These are phyloP conservation scores for Acanthis flammea DNA, from an alignment of 2,797 vertebrate genomes.

Conservation along the genomic window DNA sequence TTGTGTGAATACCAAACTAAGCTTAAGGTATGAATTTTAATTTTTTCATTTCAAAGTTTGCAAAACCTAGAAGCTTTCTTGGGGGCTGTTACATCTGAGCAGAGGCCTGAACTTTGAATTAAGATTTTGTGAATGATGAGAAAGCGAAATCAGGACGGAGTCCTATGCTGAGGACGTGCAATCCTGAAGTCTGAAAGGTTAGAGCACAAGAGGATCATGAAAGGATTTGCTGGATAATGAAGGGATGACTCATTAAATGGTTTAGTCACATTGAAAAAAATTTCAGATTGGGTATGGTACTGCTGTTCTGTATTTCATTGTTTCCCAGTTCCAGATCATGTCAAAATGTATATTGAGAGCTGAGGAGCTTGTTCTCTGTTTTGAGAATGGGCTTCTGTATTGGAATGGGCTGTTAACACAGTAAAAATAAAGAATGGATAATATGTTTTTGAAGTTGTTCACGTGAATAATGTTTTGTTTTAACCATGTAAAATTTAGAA, in stretches of 20 bases:
- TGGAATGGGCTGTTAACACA: background rate
- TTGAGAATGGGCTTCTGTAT: background rate
- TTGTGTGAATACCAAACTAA: background rate
- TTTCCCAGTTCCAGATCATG: background rate
- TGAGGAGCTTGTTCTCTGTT: background rate
- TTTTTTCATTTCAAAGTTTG: background rate
- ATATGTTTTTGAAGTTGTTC: background rate
- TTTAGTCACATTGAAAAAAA: background rate
- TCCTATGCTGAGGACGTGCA: rapidly evolving
- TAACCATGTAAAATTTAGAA: background rate
- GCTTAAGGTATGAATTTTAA: background rate
- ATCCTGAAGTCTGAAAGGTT: background rate
- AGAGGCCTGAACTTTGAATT: background rate
- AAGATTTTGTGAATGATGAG: background rate
- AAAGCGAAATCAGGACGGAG: background rate
- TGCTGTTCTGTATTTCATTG: background rate
- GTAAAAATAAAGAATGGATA: constrained; percentile 7
- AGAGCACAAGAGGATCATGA: background rate
- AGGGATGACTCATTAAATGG: background rate
- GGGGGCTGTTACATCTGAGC: background rate
- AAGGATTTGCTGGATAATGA: background rate
- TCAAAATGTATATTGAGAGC: background rate
- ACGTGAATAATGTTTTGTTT: background rate
- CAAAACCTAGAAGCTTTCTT: background rate
- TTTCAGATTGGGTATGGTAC: background rate